A percentile compares a stretch with the other conserved stretches of the same genome.
Conservation (phyloP, 1,140 invertebrate species). For the Anastrepha obliqua region DNA sequence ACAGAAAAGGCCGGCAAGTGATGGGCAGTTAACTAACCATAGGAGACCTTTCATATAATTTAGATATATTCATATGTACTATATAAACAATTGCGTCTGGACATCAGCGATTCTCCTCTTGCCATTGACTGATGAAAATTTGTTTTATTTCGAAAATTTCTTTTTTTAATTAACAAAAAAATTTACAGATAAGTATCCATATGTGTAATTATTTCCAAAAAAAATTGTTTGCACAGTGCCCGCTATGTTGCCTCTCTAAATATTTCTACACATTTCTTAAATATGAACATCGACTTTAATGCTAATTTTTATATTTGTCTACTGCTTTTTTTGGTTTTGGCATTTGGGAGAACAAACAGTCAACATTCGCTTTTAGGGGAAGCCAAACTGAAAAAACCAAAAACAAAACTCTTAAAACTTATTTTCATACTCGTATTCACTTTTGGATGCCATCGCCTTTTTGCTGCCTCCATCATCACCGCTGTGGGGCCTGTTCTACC, state of each 20-base stretch:
- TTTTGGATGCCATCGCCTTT: conserved; percentile 4
- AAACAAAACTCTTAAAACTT: conserved; percentile 27
- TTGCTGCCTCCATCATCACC: background rate
- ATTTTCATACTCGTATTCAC: conserved; percentile 35
- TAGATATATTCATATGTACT: too few species aligned
- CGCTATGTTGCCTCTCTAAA: background rate
- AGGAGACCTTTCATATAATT: background rate
- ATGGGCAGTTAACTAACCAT: background rate
- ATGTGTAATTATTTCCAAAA: background rate
- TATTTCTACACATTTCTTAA: background rate
- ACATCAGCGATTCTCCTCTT: background rate
- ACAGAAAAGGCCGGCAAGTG: conserved; percentile 24
- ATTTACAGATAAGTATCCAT: too few species aligned
- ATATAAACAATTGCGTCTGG: too few species aligned
- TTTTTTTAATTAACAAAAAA: too few species aligned
- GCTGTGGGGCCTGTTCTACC: conserved; percentile 20
- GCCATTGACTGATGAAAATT: too few species aligned
- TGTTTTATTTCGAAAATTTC: too few species aligned
- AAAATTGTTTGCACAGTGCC: background rate
- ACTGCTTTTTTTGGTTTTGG: background rate
- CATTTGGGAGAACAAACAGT: conserved; percentile 7
- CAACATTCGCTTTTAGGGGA: background rate
- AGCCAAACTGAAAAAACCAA: background rate
- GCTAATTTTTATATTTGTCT: background rate
- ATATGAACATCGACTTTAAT: background rate